phyloP scores from a whole-genome alignment of 1,140 invertebrate species.

The Drosophila erecta region DNA sequence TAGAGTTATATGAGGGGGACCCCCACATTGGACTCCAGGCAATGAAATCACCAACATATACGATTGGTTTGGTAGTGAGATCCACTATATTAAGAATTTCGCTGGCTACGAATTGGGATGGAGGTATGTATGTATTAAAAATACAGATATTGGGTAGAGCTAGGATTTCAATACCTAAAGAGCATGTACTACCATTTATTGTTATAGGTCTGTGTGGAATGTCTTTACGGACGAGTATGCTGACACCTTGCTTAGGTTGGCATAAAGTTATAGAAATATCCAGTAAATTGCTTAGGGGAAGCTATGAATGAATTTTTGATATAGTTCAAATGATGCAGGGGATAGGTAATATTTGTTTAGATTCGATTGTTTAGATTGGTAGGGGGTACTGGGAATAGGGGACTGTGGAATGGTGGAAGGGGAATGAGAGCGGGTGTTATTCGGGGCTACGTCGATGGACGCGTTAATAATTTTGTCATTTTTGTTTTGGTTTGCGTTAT shows the following conservation, averaged over 20 bases:
- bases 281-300: no score
- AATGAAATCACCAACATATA: slow-evolving; percentile 29
- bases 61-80: background rate
- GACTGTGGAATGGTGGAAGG: background rate
- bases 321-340: slow-evolving; percentile 1
- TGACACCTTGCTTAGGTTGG: no score
- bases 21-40: slow-evolving; percentile 21
- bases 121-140: no score
- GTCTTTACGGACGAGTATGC: no score
- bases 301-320: background rate
- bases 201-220: no score
- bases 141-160: no score
- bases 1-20: slow-evolving; percentile 8
- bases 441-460: background rate
- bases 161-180: no score
- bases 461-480: no score
- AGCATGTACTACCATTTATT: no score
- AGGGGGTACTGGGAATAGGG: background rate
- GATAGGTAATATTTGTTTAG: slow-evolving; percentile 10
- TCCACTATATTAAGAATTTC: slow-evolving; percentile 14
- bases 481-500: slow-evolving; percentile 18
- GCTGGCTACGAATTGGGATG: slow-evolving; percentile 5
- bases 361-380: background rate
- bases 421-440: background rate
- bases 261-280: no score